Base-by-base conservation (phyloP, 1,140 invertebrate genomes). In the Andricus grossulariae region DNA sequence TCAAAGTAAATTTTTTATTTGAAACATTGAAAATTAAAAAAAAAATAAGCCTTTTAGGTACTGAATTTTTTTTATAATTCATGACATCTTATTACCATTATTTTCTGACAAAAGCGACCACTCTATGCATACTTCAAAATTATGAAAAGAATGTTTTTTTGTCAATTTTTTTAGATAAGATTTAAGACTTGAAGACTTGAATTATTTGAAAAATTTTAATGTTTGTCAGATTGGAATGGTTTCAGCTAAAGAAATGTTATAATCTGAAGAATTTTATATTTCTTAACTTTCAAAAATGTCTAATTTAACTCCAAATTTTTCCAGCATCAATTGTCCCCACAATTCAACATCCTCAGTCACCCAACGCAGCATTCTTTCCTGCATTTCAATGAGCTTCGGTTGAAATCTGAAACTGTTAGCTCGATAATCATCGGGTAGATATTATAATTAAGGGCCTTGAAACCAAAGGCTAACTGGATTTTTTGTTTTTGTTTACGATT, bases 321-420 rank as follows among this genome's bases (percentile, higher is more conserved):
- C 86, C 84, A 85, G 83, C 55, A 86, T 87, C 18, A 73, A 84
- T 70, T 81, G 83, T 49, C 77, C 88, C 57, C 10, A 78, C 84
- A 73, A 75, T 86, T 49, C 84, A 84, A 54, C 85, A 83, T 54
- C 85, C 85, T 45, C 85, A 84, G 74, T 72, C 83, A 74, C 55
- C 82, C 15, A 90, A 87, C 79, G 81, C 86, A 84, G 83, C 86
- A 82, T 90, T 91, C 80, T 91, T 90, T 71, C 86, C 90, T 39
- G 88, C 88, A 82, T 91, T 91, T 87, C 92, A 93, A 92, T 93
- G 92, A 93, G 79, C 77, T 55, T 57, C 70, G 45, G 77, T 16
- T 25, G 12, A 7, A 15, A 21, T 32, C 32, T 21, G 32, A 52
- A 25, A 74, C 74, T 25, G 57, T 60, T 16, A 16, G 60, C 15